Evolutionary conservation across 2,888 invertebrate species (phyloP).

Genomic region (Tridacna gigas): DNA sequence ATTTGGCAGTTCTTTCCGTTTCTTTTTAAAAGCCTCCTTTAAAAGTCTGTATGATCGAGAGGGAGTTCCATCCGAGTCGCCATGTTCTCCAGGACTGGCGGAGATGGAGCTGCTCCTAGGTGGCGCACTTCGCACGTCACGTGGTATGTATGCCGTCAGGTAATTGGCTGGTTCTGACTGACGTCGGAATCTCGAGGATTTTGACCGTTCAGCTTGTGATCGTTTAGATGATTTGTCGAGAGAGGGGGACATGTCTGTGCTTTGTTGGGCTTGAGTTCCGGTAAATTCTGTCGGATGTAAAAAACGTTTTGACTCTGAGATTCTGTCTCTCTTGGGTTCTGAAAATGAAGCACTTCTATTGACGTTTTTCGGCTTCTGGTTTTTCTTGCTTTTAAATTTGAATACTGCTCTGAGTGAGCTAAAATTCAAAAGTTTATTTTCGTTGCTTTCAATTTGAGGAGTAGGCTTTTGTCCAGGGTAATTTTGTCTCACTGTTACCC

Average conservation of each 20-base stretch:
- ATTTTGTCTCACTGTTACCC: not conserved
- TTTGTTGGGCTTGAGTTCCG: not conserved
- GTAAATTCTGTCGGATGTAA: slow-evolving; percentile 4
- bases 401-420: slow-evolving; percentile 12
- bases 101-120: slow-evolving; percentile 2
- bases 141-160: slow-evolving; percentile 7
- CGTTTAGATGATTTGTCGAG: not conserved
- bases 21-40: slow-evolving; percentile 56
- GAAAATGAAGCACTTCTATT: slow-evolving; percentile 8
- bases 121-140: slow-evolving; percentile 35
- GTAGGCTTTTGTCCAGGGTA: not conserved
- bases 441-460: not conserved
- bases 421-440: not conserved
- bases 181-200: not conserved
- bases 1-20: slow-evolving; percentile 37
- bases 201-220: not conserved
- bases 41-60: slow-evolving; percentile 50
- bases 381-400: slow-evolving; percentile 6
- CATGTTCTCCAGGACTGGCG: slow-evolving; percentile 2
- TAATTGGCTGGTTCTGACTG: not conserved
- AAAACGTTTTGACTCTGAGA: slow-evolving; percentile 5
- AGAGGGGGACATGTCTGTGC: not conserved
- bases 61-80: not conserved
- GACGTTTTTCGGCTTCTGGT: not conserved
- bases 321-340: not conserved